Evolutionary conservation across 2,888 invertebrate species (phyloP).

Genomic region (Mesoligia furuncula): DNA sequence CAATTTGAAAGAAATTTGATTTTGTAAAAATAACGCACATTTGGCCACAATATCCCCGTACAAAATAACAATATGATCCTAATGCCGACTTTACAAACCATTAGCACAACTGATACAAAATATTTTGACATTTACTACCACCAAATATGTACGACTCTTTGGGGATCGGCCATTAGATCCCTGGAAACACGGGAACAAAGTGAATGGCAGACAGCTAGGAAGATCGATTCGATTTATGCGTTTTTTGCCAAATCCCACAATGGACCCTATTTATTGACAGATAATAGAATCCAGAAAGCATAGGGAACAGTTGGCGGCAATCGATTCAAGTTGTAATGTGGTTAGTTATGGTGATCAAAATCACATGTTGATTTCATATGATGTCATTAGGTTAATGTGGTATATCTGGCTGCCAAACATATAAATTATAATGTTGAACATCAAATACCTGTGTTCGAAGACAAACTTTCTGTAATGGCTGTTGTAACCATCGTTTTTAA

Average conservation of each 20-base stretch:
- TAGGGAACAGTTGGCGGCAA: conserved; percentile 86
- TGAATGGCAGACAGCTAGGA: conserved; percentile 84
- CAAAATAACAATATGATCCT: conserved; percentile 84
- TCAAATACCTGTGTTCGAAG: conserved; percentile 56
- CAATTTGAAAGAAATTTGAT: conserved; percentile 49
- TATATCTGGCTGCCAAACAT: conserved; percentile 53
- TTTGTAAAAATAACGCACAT: conserved; percentile 76
- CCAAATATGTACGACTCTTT: conserved; percentile 85
- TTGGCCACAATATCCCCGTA: conserved; percentile 81
- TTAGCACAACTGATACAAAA: conserved; percentile 89
- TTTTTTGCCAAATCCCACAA: conserved; percentile 87
- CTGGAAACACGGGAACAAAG: conserved; percentile 78
- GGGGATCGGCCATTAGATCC: conserved; percentile 82
- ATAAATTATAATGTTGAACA: conserved; percentile 54
- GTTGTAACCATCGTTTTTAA: conserved; percentile 22
- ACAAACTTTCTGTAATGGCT: conserved; percentile 30
- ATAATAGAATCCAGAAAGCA: conserved; percentile 82
- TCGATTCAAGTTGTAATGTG: conserved; percentile 84
- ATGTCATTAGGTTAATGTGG: conserved; percentile 72
- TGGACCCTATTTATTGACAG: conserved; percentile 87
- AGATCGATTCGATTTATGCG: conserved; percentile 90
- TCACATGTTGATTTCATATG: conserved; percentile 85
- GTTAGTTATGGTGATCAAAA: conserved; percentile 89
- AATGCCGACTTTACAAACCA: conserved; percentile 86
- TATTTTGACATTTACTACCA: conserved; percentile 88